Conservation (phyloP, 2,797 vertebrate species). For the Mus caroli region DNA sequence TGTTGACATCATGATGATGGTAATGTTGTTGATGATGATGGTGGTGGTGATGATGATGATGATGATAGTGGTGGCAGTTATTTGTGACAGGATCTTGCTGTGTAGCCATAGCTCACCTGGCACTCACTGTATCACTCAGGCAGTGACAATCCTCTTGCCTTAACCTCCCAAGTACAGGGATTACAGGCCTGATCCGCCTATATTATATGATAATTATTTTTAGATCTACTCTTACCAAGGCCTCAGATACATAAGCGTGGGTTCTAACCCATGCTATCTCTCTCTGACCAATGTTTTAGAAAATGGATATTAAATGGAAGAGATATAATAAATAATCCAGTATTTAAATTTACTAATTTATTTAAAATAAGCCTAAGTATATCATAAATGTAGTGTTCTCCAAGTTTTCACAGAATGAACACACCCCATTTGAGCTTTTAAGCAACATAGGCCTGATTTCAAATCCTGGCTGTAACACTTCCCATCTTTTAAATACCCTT, state of each 20-base stretch:
- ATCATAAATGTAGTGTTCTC: background rate
- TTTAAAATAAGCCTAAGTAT: background rate
- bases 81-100: background rate
- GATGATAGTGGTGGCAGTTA: no score
- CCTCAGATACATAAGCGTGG: background rate
- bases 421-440: background rate
- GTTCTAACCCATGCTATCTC: background rate
- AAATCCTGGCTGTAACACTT: background rate
- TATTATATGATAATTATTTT: background rate
- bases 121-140: background rate
- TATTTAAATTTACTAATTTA: conserved; percentile 38
- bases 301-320: background rate
- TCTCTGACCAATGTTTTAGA: background rate
- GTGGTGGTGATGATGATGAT: background rate
- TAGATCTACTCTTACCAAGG: background rate
- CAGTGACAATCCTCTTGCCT: background rate
- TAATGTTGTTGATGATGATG: background rate
- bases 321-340: background rate
- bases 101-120: background rate
- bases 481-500: background rate
- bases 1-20: background rate
- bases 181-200: background rate
- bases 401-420: background rate
- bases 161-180: background rate
- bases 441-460: background rate